Conservation (phyloP, 2,113 vertebrate species). For the Murina feae region DNA sequence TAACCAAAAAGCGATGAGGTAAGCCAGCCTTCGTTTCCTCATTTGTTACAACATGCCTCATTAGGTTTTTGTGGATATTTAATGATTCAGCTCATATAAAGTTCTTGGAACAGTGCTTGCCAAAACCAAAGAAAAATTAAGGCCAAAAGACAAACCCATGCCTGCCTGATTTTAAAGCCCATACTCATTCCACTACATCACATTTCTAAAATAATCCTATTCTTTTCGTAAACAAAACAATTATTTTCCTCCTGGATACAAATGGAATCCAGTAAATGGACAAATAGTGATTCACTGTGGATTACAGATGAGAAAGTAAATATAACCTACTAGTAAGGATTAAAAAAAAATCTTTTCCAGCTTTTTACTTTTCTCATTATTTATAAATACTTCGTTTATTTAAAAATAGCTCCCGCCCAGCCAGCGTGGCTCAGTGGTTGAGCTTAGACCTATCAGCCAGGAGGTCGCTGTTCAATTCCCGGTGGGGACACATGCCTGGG, state of each 20-base stretch:
- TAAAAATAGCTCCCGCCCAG: neutral
- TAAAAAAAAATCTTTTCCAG: neutral
- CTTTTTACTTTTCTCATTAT: neutral
- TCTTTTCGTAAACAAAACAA: neutral
- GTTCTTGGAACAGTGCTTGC: neutral
- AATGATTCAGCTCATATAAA: neutral
- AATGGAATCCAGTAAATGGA: neutral
- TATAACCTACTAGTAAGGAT: neutral
- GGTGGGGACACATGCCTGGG: too few species aligned
- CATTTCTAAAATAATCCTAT: neutral
- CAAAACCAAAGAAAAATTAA: neutral
- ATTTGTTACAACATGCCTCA: neutral
- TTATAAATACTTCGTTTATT: conserved; percentile 23
- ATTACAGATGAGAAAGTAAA: neutral
- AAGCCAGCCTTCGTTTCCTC: neutral
- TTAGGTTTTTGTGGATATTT: neutral
- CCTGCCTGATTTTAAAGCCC: neutral
- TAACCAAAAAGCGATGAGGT: neutral
- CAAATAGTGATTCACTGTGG: neutral
- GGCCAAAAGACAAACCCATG: neutral
- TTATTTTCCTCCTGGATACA: neutral
- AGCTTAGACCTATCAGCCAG: too few species aligned
- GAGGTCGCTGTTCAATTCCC: too few species aligned
- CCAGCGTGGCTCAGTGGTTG: too few species aligned
- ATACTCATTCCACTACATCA: neutral